These are phyloP conservation scores for Cerceris rybyensis DNA, from an alignment of 2,888 invertebrate genomes.

Conservation along the genomic window DNA sequence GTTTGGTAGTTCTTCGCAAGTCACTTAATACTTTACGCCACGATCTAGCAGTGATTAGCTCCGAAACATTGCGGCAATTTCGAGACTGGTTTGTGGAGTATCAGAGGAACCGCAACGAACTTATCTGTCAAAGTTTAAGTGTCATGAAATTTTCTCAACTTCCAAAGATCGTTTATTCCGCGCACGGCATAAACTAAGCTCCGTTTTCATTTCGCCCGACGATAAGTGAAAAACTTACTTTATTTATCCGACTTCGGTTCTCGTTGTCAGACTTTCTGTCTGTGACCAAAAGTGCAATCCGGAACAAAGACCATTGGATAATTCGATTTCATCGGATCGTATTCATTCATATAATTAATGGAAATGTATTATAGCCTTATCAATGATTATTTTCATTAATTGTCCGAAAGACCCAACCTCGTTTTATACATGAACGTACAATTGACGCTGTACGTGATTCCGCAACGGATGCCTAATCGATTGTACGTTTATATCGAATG, in stretches of 20 bases:
- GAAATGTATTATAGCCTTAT: neutral
- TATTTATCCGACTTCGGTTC: neutral
- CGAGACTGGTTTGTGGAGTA: neutral
- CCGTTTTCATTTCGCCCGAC: too few relatives aligned
- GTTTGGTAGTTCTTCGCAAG: neutral
- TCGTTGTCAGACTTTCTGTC: too few relatives aligned
- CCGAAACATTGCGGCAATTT: slow-evolving; percentile 3
- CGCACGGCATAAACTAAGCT: neutral
- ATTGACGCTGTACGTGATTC: neutral
- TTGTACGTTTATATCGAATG: too few relatives aligned
- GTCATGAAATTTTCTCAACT: neutral
- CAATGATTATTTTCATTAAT: neutral
- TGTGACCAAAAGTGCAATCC: too few relatives aligned
- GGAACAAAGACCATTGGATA: neutral
- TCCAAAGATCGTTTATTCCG: neutral
- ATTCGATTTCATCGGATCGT: neutral
- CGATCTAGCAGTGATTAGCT: slow-evolving; percentile 2
- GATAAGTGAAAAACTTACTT: neutral
- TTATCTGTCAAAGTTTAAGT: slow-evolving; percentile 6
- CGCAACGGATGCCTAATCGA: too few relatives aligned
- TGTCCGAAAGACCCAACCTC: neutral
- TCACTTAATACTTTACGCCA: neutral
- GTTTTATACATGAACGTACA: neutral
- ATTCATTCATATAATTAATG: neutral
- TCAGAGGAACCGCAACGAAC: neutral